A percentile compares a stretch with the other conserved stretches of the same genome.
These are phyloP conservation scores for Acinonyx jubatus DNA, from an alignment of 2,113 vertebrate genomes.

Conservation along the genomic window DNA sequence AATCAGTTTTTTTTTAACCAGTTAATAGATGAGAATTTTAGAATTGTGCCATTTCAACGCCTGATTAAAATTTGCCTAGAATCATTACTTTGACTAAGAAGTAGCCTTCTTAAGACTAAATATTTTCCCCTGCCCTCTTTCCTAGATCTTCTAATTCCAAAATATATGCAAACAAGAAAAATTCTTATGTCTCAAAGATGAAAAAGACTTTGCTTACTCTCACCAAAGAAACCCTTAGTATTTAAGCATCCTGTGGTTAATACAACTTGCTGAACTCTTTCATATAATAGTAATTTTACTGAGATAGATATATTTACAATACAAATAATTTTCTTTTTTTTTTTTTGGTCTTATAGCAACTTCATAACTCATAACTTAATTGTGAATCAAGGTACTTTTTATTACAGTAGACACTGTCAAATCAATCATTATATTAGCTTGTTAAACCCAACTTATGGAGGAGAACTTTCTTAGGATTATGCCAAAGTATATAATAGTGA, in stretches of 20 bases:
- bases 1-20: background rate
- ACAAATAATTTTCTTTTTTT: constrained; percentile 46
- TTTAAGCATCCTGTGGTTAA: constrained; percentile 30
- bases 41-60: background rate
- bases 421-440: background rate
- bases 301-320: background rate
- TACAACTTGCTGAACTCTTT: background rate
- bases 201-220: constrained; percentile 68
- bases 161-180: constrained; percentile 45
- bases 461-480: background rate
- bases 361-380: constrained; percentile 52
- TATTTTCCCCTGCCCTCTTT: constrained; percentile 9
- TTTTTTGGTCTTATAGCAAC: background rate
- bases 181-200: constrained; percentile 65
- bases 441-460: background rate
- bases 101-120: background rate
- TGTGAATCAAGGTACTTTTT: background rate
- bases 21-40: constrained; percentile 46
- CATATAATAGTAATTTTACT: constrained; percentile 54
- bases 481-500: background rate
- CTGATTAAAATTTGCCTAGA: constrained; percentile 7
- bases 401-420: constrained; percentile 50
- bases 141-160: constrained; percentile 55
- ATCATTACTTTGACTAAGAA: constrained; percentile 43
- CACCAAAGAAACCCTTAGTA: constrained; percentile 59